Base-by-base conservation (phyloP, 2,797 vertebrate species). In the Parauchenoglanis ngamensis region DNA sequence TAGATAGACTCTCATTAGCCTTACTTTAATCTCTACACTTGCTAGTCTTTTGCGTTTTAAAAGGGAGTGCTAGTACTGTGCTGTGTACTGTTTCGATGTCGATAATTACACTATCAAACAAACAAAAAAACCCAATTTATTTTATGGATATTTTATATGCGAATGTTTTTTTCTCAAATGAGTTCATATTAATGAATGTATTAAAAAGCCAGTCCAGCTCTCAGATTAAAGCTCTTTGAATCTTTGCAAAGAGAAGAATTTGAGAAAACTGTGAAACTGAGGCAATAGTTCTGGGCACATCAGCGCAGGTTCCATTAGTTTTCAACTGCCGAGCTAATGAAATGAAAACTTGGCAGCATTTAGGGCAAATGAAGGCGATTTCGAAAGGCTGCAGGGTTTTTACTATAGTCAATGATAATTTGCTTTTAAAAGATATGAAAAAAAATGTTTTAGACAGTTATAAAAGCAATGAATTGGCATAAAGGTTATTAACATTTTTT, bases 311-410 rank as follows among this genome's bases (percentile, higher is more conserved):
- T 63, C 59, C 8, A 65, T 65, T 65, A 28, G 25, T 67, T 65
- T 82, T 49, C 15, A 49, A 63, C 35, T 46, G 79, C 57, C 40
- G 13, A 81, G 35, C 35, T 81, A 81, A 81, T 81, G 59, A 81
- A 80, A 80, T 61, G 54, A 80, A 63, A 81, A 82, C 59, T 28
- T 49, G n/a, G 44, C n/a, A 65, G 61, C 79, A 82, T 82, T 82
- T 65, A 65, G 44, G 59, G 12, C 15, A 28, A 65, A 82, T 65
- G 40, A 31, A 82, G 61, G 35, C 7, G 5, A 4, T 63, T 81
- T 81, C 6, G n/a, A 81, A 46, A 63, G 23, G 15, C 59, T 49
- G 79, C 25, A 49, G 13, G 23, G 1, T 82, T 63, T 82, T 82
- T 82, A 46, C 6, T 28, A 10, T 12, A 82, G 40, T 19, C 40